phyloP scores from a whole-genome alignment of 2,888 invertebrate species.

The Drosophila suboccidentalis region DNA sequence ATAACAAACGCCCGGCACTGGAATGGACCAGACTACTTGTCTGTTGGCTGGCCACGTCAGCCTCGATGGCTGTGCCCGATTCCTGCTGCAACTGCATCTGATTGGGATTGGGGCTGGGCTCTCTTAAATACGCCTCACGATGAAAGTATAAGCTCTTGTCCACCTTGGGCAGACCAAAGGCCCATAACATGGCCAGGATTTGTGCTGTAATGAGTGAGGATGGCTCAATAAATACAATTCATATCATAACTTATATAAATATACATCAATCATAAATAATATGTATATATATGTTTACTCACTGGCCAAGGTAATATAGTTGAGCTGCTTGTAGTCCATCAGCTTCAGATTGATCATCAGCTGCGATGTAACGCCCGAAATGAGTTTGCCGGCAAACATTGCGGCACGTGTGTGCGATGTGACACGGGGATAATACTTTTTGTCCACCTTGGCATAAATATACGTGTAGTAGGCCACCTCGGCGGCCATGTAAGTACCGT shows the following conservation, averaged over 20 bases:
- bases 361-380: conserved; percentile 89
- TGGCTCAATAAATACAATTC: too few species aligned
- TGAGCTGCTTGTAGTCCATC: conserved; percentile 89
- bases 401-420: conserved; percentile 91
- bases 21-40: neutral
- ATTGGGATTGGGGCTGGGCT: conserved; percentile 7
- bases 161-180: conserved; percentile 88
- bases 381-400: conserved; percentile 89
- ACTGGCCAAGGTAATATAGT: conserved; percentile 89
- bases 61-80: conserved; percentile 5
- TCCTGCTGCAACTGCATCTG: conserved; percentile 29
- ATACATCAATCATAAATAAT: too few species aligned
- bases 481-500: conserved; percentile 94
- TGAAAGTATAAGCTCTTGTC: conserved; percentile 89
- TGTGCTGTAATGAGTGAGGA: conserved; percentile 86
- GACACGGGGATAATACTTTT: conserved; percentile 89
- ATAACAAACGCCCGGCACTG: conserved; percentile 85
- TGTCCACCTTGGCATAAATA: conserved; percentile 95
- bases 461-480: conserved; percentile 98
- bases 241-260: too few species aligned
- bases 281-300: conserved; percentile 49
- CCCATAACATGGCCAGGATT: conserved; percentile 88
- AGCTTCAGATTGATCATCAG: conserved; percentile 87
- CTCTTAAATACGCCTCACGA: conserved; percentile 54
- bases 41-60: conserved; percentile 19